These are phyloP conservation scores for Origma solitaria DNA, from an alignment of 2,113 vertebrate species.

Conservation along the genomic window DNA sequence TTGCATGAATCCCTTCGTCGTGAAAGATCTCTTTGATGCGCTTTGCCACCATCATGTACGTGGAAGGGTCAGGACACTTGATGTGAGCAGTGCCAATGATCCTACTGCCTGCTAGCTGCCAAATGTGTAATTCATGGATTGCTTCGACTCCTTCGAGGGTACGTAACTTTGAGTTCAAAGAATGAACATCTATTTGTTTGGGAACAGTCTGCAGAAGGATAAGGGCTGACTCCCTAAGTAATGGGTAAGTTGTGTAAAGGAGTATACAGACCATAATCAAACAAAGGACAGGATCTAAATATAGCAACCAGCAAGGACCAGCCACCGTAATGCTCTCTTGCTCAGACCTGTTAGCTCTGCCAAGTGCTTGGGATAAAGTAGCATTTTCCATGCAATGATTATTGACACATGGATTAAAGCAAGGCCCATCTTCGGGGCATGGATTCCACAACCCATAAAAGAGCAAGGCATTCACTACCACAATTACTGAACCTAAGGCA, in stretches of 20 bases:
- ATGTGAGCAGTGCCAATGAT: slow-evolving; percentile 99
- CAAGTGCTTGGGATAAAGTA: slow-evolving; percentile 58
- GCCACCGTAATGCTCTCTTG: slow-evolving; percentile 32
- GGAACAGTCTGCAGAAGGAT: slow-evolving; percentile 98
- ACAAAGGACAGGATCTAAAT: slow-evolving; percentile 93
- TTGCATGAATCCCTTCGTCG: slow-evolving; percentile 95
- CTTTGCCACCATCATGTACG: slow-evolving; percentile 98
- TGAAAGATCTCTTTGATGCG: slow-evolving; percentile 97
- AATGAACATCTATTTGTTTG: slow-evolving; percentile 92
- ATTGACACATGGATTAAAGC: slow-evolving; percentile 81
- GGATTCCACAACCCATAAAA: slow-evolving; percentile 89
- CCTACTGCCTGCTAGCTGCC: slow-evolving; percentile 95
- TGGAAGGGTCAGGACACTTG: slow-evolving; percentile 92
- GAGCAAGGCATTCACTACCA: slow-evolving; percentile 89
- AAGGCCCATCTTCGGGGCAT: slow-evolving; percentile 72
- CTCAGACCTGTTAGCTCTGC: background rate
- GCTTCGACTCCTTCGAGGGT: slow-evolving; percentile 89
- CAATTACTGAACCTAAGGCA: slow-evolving; percentile 95
- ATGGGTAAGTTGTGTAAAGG: slow-evolving; percentile 93
- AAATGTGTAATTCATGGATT: slow-evolving; percentile 95
- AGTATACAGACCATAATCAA: slow-evolving; percentile 95
- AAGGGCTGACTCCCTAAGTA: slow-evolving; percentile 96
- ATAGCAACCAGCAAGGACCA: slow-evolving; percentile 95
- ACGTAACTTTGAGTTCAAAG: slow-evolving; percentile 84
- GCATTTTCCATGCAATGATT: slow-evolving; percentile 78